Percentiles rank a stretch among this genome's conserved stretches.
Evolutionary conservation across 2,797 vertebrate genomes (phyloP).

Genomic region (Galago senegalensis): DNA sequence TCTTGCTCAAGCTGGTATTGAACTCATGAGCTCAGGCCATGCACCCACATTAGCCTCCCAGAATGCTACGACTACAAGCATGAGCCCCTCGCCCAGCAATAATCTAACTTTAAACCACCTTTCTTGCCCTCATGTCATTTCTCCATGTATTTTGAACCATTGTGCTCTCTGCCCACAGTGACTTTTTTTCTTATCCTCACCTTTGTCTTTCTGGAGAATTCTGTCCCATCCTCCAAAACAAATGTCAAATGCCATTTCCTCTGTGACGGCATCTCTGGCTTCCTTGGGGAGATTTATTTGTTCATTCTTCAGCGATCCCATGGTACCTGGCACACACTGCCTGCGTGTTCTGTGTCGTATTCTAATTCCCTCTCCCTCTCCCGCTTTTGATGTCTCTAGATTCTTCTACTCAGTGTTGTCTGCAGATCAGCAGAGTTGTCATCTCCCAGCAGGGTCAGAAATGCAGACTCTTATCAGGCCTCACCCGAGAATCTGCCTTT

Average conservation of each 20-base stretch:
- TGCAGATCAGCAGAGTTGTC: background rate
- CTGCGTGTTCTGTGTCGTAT: background rate
- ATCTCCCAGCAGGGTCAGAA: background rate
- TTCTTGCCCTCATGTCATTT: background rate
- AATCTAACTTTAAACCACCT: background rate
- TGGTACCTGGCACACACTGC: background rate
- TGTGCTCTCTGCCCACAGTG: background rate
- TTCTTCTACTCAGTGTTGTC: background rate
- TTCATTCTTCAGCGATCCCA: background rate
- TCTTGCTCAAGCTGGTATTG: too few species aligned
- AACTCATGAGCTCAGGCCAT: too few species aligned
- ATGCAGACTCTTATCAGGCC: background rate
- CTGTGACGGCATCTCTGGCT: background rate
- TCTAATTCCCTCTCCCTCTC: background rate
- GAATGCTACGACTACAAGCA: too few species aligned
- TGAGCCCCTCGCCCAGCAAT: too few species aligned
- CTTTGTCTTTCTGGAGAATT: background rate
- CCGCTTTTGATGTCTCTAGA: background rate
- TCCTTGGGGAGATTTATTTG: background rate
- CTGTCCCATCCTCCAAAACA: slow-evolving; percentile 15
- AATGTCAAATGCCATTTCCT: background rate
- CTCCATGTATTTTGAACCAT: background rate
- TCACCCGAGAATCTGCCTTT: background rate
- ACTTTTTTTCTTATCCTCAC: background rate
- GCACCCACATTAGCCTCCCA: too few species aligned